These are phyloP conservation scores for Epistrophe grossulariae DNA, from an alignment of 2,888 invertebrate genomes.

Conservation along the genomic window DNA sequence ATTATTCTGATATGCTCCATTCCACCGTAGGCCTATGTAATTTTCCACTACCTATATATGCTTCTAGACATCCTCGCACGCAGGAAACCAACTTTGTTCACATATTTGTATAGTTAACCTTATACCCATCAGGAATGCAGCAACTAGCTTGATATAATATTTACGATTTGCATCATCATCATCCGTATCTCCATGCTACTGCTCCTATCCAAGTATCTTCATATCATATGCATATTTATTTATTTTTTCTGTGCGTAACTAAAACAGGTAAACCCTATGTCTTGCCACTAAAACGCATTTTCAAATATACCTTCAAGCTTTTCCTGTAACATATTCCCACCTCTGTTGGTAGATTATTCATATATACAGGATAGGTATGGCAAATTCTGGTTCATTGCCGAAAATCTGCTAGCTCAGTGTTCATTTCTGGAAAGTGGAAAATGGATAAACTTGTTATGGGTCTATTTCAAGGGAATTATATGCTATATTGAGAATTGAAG, in stretches of 20 bases:
- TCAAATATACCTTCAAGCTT: constrained; percentile 17
- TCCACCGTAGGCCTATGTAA: not conserved
- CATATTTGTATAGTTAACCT: constrained; percentile 23
- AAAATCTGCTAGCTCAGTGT: constrained; percentile 45
- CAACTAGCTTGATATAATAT: not conserved
- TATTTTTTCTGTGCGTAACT: constrained; percentile 13
- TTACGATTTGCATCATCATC: constrained; percentile 24
- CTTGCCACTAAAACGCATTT: constrained; percentile 1
- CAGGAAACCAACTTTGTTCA: constrained; percentile 20
- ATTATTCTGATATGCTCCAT: not conserved
- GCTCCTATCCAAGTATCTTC: too few relatives aligned
- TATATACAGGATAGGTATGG: not conserved
- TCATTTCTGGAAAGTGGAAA: constrained; percentile 23
- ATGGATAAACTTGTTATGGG: constrained; percentile 11
- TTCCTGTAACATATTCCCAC: constrained; percentile 13
- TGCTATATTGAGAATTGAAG: constrained; percentile 33
- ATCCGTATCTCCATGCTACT: not conserved
- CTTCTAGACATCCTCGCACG: constrained; percentile 22
- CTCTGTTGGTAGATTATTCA: constrained; percentile 42
- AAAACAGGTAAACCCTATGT: constrained; percentile 20
- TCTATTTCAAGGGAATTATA: constrained; percentile 39
- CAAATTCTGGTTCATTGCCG: not conserved
- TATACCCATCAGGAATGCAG: not conserved
- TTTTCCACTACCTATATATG: not conserved
- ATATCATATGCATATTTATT: not conserved